These are phyloP conservation scores for Heliornis fulica DNA, from an alignment of 2,113 vertebrate genomes.

Conservation along the genomic window DNA sequence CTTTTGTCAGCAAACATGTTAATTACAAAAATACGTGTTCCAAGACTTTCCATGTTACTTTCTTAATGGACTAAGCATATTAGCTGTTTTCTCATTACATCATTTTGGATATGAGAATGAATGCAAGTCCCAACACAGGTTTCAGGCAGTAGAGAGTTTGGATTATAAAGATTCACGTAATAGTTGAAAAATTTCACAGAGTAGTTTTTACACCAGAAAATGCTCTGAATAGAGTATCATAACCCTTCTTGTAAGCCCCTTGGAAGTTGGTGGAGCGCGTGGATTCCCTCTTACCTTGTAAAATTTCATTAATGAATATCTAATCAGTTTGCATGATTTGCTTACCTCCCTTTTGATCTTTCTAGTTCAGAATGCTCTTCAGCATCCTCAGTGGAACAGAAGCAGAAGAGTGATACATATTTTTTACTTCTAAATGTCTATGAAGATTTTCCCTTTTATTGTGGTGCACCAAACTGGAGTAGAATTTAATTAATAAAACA, in stretches of 20 bases:
- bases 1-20: constrained; percentile 49
- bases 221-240: neutral
- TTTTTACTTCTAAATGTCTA: neutral
- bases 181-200: neutral
- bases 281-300: neutral
- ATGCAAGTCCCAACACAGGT: constrained; percentile 26
- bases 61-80: neutral
- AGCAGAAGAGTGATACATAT: neutral
- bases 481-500: neutral
- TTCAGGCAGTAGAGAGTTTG: neutral
- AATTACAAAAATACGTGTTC: neutral
- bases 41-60: neutral
- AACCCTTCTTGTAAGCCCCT: neutral
- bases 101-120: constrained; percentile 22
- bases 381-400: neutral
- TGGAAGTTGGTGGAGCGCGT: neutral
- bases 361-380: neutral
- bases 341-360: neutral
- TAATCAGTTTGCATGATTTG: neutral
- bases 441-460: neutral
- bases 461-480: neutral
- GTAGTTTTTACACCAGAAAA: neutral
- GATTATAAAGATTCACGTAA: neutral
- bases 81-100: constrained; percentile 50
- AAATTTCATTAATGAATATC: neutral